Evolutionary conservation across 2,888 invertebrate genomes (phyloP).

Genomic region (Altica lythri): DNA sequence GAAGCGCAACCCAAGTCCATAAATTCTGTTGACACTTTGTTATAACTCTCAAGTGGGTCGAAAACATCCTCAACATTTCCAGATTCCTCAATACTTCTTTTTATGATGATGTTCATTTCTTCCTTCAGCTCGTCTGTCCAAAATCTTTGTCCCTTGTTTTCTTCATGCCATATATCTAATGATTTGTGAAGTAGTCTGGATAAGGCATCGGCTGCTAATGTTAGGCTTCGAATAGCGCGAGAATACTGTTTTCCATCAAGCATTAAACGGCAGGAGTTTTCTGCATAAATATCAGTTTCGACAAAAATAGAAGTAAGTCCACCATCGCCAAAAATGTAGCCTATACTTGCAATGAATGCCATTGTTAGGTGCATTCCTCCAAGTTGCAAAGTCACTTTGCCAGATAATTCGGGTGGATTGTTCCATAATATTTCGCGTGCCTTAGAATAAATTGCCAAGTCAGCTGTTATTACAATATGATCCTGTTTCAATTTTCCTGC

Average conservation of each 20-base stretch:
- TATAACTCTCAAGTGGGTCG: no score
- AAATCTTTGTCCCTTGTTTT: no score
- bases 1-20: neutral
- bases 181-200: constrained; percentile 18
- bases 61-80: no score
- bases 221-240: constrained; percentile 23
- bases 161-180: no score
- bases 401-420: constrained; percentile 22
- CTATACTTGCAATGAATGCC: constrained; percentile 34
- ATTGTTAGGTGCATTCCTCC: constrained; percentile 27
- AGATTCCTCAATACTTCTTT: no score
- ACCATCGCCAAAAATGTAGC: constrained; percentile 32
- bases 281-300: constrained; percentile 24
- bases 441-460: constrained; percentile 30
- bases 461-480: constrained; percentile 27
- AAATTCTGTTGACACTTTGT: neutral
- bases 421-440: constrained; percentile 33
- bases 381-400: constrained; percentile 29
- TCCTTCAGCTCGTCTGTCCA: no score
- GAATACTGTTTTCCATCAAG: constrained; percentile 28
- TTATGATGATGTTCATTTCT: no score
- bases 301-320: constrained; percentile 25
- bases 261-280: constrained; percentile 26
- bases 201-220: constrained; percentile 25
- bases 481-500: no score